Base-by-base conservation (phyloP, 2,113 vertebrate species). In the Onychorhynchus coronatus region DNA sequence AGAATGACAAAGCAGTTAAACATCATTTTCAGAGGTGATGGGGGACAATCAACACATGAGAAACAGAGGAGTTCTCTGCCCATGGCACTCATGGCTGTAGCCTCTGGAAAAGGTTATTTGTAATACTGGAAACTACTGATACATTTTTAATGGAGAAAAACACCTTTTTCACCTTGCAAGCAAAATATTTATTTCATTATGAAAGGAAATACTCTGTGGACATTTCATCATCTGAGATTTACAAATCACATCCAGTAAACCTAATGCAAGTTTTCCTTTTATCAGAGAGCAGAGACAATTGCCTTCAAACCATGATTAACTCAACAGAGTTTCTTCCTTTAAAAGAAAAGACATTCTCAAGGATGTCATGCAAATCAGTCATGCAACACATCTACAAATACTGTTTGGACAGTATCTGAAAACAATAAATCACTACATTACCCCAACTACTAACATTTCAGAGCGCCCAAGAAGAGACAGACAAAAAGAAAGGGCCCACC, bases 1-100 rank as follows among this genome's bases (percentile, higher is more conserved):
- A 74, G 90, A 90, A 88, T 44, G 79, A 88, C 68, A 59, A 37
- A 27, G 73, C 47, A 78, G 72, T 67, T 78, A 66, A 92, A 89
- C 50, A 84, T 62, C 3, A 52, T 33, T 93, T 92, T 92, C 63
- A 77, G 75, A 84, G 63, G 46, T 31, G 55, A 88, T 0, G 2
- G 22, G 31, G 86, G 80, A 81, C 13, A 44, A 86, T 28, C 4
- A 21, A 78, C 1, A 5, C 21, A 35, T 49, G 42, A 89, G 68
- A 59, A 93, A 74, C 33, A 93, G 35, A 81, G 31, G 44, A 82
- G 39, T 27, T 59, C 68, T 91, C 75, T 79, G 59, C 46, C 28
- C 2, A 1, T 1, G 0, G 44, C 44, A 61, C 15, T 33, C 31
- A 30, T 0, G 1, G 39, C 2, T 2, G 55, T 4, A 67, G 33